A percentile compares a stretch with the other conserved stretches of the same genome.
phyloP scores from a whole-genome alignment of 2,797 vertebrate genomes.

The Odontamblyopus lacepedii region DNA sequence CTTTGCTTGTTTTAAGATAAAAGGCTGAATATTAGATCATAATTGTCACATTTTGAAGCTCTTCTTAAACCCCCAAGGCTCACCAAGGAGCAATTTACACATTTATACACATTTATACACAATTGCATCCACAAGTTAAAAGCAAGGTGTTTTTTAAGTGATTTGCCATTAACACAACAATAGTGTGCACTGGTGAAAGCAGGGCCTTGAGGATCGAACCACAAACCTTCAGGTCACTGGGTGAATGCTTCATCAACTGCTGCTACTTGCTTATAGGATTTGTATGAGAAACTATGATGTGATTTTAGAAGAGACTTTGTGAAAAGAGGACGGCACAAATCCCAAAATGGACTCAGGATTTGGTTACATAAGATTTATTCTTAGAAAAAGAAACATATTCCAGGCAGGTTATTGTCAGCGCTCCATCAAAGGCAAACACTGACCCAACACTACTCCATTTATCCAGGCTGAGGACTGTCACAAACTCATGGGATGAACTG shows the following conservation, averaged over 20 bases:
- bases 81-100: background rate
- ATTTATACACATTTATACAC: background rate
- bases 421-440: background rate
- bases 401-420: background rate
- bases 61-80: background rate
- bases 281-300: background rate
- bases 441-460: background rate
- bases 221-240: background rate
- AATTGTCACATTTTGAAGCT: background rate
- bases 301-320: background rate
- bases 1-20: background rate
- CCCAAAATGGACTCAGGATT: slow-evolving; percentile 1
- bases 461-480: background rate
- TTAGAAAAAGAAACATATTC: slow-evolving; percentile 10
- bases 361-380: slow-evolving; percentile 9
- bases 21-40: background rate
- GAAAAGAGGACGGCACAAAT: slow-evolving; percentile 8
- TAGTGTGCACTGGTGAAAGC: background rate
- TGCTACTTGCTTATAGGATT: background rate
- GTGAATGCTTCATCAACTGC: background rate
- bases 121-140: background rate
- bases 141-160: too few relatives aligned
- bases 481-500: background rate
- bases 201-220: background rate
- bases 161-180: too few relatives aligned